Conservation (phyloP, 2,797 vertebrate genomes). For the Acrocephalus scirpaceus region DNA sequence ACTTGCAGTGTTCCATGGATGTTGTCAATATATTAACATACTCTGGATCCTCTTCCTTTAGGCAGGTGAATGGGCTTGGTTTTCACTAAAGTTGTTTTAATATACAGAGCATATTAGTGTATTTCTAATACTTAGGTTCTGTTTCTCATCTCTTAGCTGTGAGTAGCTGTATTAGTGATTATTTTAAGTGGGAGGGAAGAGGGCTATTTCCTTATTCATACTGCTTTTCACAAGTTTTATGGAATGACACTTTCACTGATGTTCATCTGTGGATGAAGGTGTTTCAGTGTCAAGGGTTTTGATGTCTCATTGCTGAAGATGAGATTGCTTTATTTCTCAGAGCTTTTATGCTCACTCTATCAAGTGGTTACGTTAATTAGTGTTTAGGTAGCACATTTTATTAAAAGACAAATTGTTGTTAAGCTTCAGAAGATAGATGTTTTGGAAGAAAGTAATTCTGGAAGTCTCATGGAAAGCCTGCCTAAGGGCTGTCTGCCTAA, state of each 20-base stretch:
- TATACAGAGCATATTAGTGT: background rate
- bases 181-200: background rate
- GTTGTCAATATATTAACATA: background rate
- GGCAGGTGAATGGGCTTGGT: background rate
- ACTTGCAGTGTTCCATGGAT: background rate
- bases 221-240: background rate
- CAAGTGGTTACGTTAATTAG: background rate
- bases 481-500: background rate
- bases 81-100: background rate
- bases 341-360: background rate
- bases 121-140: background rate
- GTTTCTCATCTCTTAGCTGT: background rate
- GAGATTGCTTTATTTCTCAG: background rate
- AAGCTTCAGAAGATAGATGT: background rate
- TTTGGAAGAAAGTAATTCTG: background rate
- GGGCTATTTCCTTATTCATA: background rate
- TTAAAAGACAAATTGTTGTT: background rate
- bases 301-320: background rate
- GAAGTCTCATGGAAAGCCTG: background rate
- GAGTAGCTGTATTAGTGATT: background rate
- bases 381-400: background rate
- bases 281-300: background rate
- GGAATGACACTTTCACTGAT: background rate
- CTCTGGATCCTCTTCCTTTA: background rate
- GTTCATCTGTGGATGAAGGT: background rate